Evolutionary conservation across 2,888 invertebrate genomes (phyloP), one percentile per base, ranked within the genome.

Genomic region (Cephus rjabovi): DNA sequence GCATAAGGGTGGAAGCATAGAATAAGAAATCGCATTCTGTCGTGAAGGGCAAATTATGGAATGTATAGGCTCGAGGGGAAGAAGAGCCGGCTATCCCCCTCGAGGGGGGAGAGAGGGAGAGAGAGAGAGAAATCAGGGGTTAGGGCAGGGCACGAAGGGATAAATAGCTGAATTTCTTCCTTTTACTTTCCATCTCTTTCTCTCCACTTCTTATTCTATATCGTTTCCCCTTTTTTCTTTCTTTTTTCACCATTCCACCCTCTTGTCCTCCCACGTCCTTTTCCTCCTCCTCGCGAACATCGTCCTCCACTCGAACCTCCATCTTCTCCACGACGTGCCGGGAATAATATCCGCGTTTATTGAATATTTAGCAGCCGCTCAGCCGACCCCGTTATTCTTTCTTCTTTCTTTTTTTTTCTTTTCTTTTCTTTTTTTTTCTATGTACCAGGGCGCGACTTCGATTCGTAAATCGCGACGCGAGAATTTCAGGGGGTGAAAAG

Each of bases 311-410:
- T 71, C 71, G 31, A 34, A 78, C 80, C 79, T 74, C 79, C 75
- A 79, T 77, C 75, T 80, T 79, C 79, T 79, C 81, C 83, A 79
- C 85, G 87, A 90, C 90, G 91, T 89, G 91, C 88, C 86, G 84
- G 84, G 90, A 90, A 90, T 90, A 90, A 90, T 88, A 87, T 85
- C 80, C 85, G 86, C 88, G 88, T 90, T 90, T 91, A 91, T 91
- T 91, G 90, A 91, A 91, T 90, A 91, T 91, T 91, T 91, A 90
- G 87, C 90, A 88, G 87, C 83, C 82, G 80, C 81, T 81, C 82
- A 6, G 56, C 78, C 79, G 79, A 79, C 81, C 75, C 76, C 76
- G 80, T 79, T 79, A 79, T 82, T 82, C 79, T 78, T 80, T 80
- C 75, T 77, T 69, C 68, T 81, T 81, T 76, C 74, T 79, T 56